Evolutionary conservation across 2,888 invertebrate genomes (phyloP), one percentile per base, ranked within the genome.

Genomic region (Hoplodrina blanda): DNA sequence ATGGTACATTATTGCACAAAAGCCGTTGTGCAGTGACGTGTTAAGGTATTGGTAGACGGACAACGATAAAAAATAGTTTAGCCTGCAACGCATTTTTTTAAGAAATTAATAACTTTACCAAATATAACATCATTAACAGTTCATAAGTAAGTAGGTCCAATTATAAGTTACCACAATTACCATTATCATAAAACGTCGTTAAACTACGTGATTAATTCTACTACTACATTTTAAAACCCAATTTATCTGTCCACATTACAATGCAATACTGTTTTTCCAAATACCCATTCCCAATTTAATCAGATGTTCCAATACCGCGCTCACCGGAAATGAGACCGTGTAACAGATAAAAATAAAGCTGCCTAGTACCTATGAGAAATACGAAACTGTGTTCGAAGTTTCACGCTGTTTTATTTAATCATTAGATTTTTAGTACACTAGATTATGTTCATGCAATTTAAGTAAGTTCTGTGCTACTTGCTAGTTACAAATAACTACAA

Each of bases 291-390:
- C 46, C 69, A 81, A 71, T 74, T 76, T 76, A 76, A 82, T 82
- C 66, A 74, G 71, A 82, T 84, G n/a, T 82, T 66, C 33, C 71
- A 63, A 82, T 76, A 76, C 62, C 62, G 61, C 73, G 30, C 60
- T 74, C 74, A 55, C 59, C 65, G 76, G 82, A 82, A 82, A 82
- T 84, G 76, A 79, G 78, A 82, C 76, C 68, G 82, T 74, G 71
- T 62, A 62, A 69, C 61, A 72, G 82, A 82, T 76, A 72, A 76
- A 81, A 79, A 82, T 82, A 60, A 76, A 75, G 65, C 70, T 73
- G 41, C 44, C 52, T 62, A 65, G 62, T 65, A 76, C 69, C 64
- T 64, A 80, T 76, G 54, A 69, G 80, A 75, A 76, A 68, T 80
- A 60, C 62, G 54, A 55, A 80, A 76, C 67, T 74, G 57, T 41